Base-by-base conservation (phyloP, 2,888 invertebrate genomes). In the Pseudoips prasinana region DNA sequence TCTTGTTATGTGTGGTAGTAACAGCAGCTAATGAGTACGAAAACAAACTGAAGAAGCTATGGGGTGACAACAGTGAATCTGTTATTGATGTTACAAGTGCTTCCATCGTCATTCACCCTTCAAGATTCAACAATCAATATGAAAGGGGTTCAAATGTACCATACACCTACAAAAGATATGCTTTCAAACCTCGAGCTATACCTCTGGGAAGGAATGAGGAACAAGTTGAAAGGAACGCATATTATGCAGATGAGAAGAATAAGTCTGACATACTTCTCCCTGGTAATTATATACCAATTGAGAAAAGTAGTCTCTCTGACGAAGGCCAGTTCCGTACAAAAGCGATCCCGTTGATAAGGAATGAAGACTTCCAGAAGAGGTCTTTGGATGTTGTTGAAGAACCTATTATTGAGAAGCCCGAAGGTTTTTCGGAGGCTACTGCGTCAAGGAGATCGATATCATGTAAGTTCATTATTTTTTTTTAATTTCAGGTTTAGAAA, bases 281-380 rank as follows among this genome's bases (percentile, higher is more conserved):
- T 58, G 87, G 86, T 75, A 85, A 85, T 85, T 87, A 81, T 67
- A 65, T 78, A 36, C 67, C 74, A 73, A 87, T 87, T 83, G 80
- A 76, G 79, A 87, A 83, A 76, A 80, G 80, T 58, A 64, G 65
- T 58, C 60, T 25, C 22, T 36, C 44, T 10, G 36, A 45, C 37
- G 38, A 46, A 39, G 34, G 25, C 27, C 39, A 42, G 33, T 86
- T 85, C 48, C 69, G 71, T 36, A 77, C 86, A 22, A 73, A 74
- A 50, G 45, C 74, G 20, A 88, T 88, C 56, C 87, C 88, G 22
- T 60, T 88, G 58, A 66, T 81, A 27, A 76, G 79, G 49, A 74
- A 61, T 43, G 67, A 73, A 32, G 71, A 74, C 39, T 74, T 68
- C 45, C 73, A 80, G 50, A 70, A 64, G 20, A 73, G 84, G 40